Base-by-base conservation (phyloP, 1,140 invertebrate species). In the Ceratina japonica region DNA sequence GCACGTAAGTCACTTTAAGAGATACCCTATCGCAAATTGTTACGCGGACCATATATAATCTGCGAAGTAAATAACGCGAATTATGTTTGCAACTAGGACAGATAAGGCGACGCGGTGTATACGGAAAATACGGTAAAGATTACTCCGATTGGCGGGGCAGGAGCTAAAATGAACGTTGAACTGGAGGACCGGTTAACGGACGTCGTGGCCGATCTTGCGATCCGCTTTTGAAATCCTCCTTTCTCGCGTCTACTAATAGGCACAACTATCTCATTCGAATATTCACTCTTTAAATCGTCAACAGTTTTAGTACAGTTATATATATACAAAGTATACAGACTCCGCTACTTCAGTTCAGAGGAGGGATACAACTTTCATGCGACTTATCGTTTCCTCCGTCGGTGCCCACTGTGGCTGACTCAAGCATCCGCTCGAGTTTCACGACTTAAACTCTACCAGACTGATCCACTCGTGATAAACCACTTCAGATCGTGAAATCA, bases 301-400 rank as follows among this genome's bases (percentile, higher is more conserved):
- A 70, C 58, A 71, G 49, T 77, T 78, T 78, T 84, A 82, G 64
- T 87, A 87, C 58, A 81, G 56, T 73, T 86, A 87, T 87, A 81
- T 44, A 44, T 88, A 78, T 89, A 88, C 87, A 89, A 87, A 86
- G 81, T 87, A 83, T 87, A 81, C 81, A 82, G 78, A 77, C 52
- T 77, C 72, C 51, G 75, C 72, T 74, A 71, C 15, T 51, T 75
- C 65, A 69, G 62, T 56, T 75, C 70, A 73, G 61, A 76, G 56
- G 69, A 78, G 61, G 69, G 51, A 80, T 51, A 75, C 56, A 81
- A 77, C 63, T 78, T 65, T 58, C 63, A 16, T 37, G 75, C 62
- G 64, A 54, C n/a, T 22, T 31, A n/a, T 64, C 59, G 66, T 62
- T 49, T 15, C 51, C 62, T 52, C 75, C 49, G 20, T 20, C 63